Conservation (phyloP, 2,797 vertebrate genomes). For the Chrosomus eos region DNA sequence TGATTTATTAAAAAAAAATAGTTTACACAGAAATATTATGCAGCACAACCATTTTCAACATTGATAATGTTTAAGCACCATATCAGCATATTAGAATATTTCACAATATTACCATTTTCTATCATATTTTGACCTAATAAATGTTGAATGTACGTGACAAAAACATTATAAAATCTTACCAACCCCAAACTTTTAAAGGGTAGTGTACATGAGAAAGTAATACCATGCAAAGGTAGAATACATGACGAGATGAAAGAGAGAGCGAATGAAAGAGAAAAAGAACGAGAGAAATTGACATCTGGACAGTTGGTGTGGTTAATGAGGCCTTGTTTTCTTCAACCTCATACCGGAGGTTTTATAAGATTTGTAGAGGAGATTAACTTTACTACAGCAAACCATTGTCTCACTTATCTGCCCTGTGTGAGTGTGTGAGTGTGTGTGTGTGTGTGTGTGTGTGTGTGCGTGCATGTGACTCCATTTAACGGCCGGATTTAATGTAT, state of each 20-base stretch:
- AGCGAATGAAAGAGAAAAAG: constrained; percentile 14
- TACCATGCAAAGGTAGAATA: background rate
- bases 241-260: background rate
- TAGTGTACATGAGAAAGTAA: background rate
- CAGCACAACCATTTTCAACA: too few species aligned
- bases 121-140: background rate
- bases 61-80: too few species aligned
- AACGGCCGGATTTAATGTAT: constrained; percentile 9
- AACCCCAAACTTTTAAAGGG: background rate
- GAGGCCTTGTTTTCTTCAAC: constrained; percentile 76
- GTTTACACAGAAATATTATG: too few species aligned
- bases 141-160: background rate
- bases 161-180: background rate
- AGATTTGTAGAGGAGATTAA: constrained; percentile 80
- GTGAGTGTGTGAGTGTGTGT: constrained; percentile 32
- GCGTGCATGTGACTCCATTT: constrained; percentile 23
- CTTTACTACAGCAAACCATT: constrained; percentile 68
- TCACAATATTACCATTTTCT: background rate
- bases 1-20: too few species aligned
- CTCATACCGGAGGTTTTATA: constrained; percentile 73
- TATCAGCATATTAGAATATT: background rate
- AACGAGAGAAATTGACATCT: constrained; percentile 53
- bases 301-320: constrained; percentile 74
- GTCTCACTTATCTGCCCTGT: constrained; percentile 54
- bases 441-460: constrained; percentile 31